phyloP scores from a whole-genome alignment of 2,797 vertebrate species.

The Phataginus tricuspis region DNA sequence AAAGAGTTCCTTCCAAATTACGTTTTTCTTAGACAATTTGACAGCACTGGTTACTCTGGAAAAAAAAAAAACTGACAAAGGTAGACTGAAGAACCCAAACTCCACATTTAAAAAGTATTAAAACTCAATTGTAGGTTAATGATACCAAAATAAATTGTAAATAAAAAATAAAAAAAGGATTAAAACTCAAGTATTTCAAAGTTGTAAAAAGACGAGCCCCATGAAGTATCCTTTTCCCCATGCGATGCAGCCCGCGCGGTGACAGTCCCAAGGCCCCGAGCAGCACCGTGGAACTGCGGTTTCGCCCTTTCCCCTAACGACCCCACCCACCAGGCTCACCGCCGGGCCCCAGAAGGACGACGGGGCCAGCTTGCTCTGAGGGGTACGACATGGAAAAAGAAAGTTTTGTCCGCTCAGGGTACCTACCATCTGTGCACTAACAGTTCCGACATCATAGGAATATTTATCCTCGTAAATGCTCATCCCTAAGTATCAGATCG shows the following conservation, averaged over 20 bases:
- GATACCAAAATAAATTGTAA: too few species aligned
- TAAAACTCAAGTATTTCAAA: not conserved
- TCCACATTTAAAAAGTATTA: not conserved
- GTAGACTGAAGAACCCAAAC: not conserved
- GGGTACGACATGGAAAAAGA: not conserved
- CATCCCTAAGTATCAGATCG: not conserved
- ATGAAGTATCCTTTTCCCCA: not conserved
- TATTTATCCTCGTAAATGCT: not conserved
- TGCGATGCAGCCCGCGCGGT: not conserved
- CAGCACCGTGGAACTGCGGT: too few species aligned
- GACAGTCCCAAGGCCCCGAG: too few species aligned
- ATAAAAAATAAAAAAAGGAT: not conserved
- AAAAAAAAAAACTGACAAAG: not conserved
- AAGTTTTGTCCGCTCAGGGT: not conserved
- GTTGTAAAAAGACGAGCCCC: not conserved
- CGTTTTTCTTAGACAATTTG: not conserved
- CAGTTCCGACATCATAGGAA: not conserved
- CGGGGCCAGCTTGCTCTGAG: not conserved
- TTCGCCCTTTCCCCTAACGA: not conserved
- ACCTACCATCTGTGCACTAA: not conserved
- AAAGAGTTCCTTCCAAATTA: constrained; percentile 34
- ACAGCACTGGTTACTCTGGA: not conserved
- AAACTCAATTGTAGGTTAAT: too few species aligned
- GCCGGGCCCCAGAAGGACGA: not conserved
- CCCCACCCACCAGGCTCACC: not conserved